Evolutionary conservation across 2,888 invertebrate genomes (phyloP).

Genomic region (Eubasilissa splendida): DNA sequence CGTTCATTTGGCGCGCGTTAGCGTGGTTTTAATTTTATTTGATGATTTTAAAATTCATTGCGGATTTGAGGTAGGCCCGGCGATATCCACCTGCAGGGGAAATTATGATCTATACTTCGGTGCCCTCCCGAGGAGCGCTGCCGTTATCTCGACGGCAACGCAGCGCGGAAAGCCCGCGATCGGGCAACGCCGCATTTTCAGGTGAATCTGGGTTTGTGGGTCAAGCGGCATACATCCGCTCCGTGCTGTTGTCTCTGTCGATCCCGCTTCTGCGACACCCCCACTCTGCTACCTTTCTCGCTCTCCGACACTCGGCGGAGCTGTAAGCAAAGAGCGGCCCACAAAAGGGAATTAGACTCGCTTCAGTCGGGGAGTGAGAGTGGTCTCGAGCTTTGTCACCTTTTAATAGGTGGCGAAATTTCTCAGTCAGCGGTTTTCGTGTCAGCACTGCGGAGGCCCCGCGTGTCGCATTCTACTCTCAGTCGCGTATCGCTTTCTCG

Average conservation of each 20-base stretch:
- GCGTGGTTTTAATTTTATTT: constrained; percentile 3
- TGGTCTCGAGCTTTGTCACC: not conserved
- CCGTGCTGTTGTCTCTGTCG: constrained; percentile 39
- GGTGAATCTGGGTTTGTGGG: constrained; percentile 58
- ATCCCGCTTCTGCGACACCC: constrained; percentile 13
- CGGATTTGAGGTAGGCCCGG: constrained; percentile 29
- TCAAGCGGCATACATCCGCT: constrained; percentile 46
- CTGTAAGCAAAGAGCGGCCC: not conserved
- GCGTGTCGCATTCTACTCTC: constrained; percentile 35
- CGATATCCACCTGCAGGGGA: constrained; percentile 9
- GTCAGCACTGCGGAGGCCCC: constrained; percentile 34
- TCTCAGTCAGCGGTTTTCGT: constrained; percentile 4
- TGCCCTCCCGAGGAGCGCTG: not conserved
- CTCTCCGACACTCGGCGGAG: constrained; percentile 12
- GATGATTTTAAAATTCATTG: constrained; percentile 23
- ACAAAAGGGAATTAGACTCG: constrained; percentile 21
- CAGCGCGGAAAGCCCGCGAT: constrained; percentile 21
- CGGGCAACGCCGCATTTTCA: constrained; percentile 49
- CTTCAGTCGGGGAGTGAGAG: not conserved
- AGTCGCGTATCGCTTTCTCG: constrained; percentile 20
- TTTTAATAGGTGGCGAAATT: constrained; percentile 20
- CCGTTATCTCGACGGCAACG: constrained; percentile 35
- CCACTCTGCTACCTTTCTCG: constrained; percentile 24
- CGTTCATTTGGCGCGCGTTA: not conserved
- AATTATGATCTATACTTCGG: not conserved